Conservation (phyloP, 1,140 invertebrate species). For the Neodiprion fabricii region DNA sequence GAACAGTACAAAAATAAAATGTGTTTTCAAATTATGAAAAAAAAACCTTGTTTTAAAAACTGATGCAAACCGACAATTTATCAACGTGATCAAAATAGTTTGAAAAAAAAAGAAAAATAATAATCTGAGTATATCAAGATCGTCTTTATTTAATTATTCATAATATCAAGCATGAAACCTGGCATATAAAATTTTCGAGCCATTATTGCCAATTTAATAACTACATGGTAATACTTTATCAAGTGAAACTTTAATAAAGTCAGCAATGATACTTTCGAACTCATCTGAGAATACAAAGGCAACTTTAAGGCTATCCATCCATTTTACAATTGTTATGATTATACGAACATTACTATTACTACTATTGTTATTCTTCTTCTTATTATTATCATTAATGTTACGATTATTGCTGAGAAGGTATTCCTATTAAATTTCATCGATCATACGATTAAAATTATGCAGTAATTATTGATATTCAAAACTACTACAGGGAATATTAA, state of each 20-base stretch:
- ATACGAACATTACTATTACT: not conserved
- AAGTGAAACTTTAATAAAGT: too few relatives aligned
- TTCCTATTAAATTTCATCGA: not conserved
- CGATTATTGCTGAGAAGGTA: not conserved
- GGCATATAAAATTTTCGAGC: not conserved
- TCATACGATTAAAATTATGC: not conserved
- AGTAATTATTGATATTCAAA: not conserved
- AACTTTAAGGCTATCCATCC: not conserved
- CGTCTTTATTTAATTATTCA: not conserved
- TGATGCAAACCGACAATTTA: too few relatives aligned
- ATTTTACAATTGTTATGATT: not conserved
- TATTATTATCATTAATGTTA: not conserved
- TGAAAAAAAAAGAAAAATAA: too few relatives aligned
- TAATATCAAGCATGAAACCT: not conserved
- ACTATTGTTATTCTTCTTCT: not conserved
- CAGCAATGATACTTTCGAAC: too few relatives aligned
- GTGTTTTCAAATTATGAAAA: too few relatives aligned
- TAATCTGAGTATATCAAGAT: not conserved
- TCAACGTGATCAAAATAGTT: too few relatives aligned
- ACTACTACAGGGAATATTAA: too few relatives aligned
- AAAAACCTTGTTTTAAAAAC: too few relatives aligned
- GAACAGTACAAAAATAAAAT: too few relatives aligned
- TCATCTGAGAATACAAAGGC: not conserved
- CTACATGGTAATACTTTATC: too few relatives aligned
- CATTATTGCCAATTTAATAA: too few relatives aligned